Base-by-base conservation (phyloP, 2,888 invertebrate species). In the Norana najaformis region DNA sequence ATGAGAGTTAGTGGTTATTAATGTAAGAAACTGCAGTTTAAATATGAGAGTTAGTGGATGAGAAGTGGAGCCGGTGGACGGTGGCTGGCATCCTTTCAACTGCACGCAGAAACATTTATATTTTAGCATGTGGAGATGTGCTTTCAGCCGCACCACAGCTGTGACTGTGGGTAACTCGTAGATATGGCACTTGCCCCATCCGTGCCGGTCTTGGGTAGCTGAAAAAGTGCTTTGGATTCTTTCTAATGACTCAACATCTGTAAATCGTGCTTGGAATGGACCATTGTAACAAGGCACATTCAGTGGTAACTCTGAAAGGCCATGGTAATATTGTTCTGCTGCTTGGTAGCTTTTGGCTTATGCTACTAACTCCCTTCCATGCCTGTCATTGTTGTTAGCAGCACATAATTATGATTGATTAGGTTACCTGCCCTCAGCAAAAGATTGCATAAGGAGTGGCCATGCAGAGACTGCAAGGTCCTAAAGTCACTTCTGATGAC, bases 121-220 rank as follows among this genome's bases (percentile, higher is more conserved):
- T 69, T 69, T 69, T 69, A 69, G 69, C 69, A 69, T n/a, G 69
- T 69, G n/a, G n/a, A 69, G 69, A 69, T 69, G 69, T 16, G 69
- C 69, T 69, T 69, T 69, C n/a, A n/a, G 69, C 69, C 69, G 69
- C 30, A 69, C n/a, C 69, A 13, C 69, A 69, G 69, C 69, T 69
- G 69, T 13, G n/a, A 69, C 69, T 30, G n/a, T 3, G 69, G 69
- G 69, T n/a, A n/a, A 69, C 69, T 69, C 69, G 30, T n/a, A 69
- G 69, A 69, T 69, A 69, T 69, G 69, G 69, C 69, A 69, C 69
- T n/a, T 69, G 69, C 69, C 69, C n/a, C 69, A n/a, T n/a, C n/a
- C 5, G 69, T 69, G 69, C 69, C n/a, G 30, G 8, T 13, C 69
- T 69, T 69, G 30, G n/a, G 8, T n/a, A 69, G n/a, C 69, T 8